Evolutionary conservation across 2,888 invertebrate species (phyloP), one percentile per base, ranked within the genome.

Genomic region (Zygogramma bicolorata): DNA sequence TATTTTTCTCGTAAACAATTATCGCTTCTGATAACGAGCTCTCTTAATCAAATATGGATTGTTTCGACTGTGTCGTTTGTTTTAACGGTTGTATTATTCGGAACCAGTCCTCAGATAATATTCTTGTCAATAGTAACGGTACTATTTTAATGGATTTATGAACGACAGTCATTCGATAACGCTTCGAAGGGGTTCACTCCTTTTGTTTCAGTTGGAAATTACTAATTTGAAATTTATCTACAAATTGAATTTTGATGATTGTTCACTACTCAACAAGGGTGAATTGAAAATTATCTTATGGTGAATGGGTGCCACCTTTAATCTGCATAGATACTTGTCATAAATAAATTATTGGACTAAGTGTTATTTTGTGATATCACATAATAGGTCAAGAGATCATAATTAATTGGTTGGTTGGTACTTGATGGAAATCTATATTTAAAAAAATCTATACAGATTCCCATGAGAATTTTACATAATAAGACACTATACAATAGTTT

Each of bases 121-220:
- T 40, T 61, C 38, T 61, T 40, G 38, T 61, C 40, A 22, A n/a
- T 40, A 38, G 25, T 61, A 61, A 61, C 40, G 34, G 61, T 25
- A 22, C 40, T 40, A 40, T 61, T 61, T 34, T 61, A 61, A 61
- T 61, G 61, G 40, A 10, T 25, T 22, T 40, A 22, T 38, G 6
- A 61, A 61, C 22, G 40, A 13, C 8, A 10, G n/a, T 22, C 20
- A 4, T 13, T 61, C 15, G 34, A 60, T 61, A 38, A 38, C 13
- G 10, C 18, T 42, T 42, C 15, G 4, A 18, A 42, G 15, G 7
- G 42, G 3, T 42, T 42, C 2, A 42, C 42, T 3, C n/a, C 42
- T 5, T 42, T 34, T 34, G 10, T 34, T 8, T 13, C 10, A 10
- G 34, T 34, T 34, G 13, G 34, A 34, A 34, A 6, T 34, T n/a